Base-by-base conservation (phyloP, 2,113 vertebrate genomes). In the Aleadryas rufinucha region DNA sequence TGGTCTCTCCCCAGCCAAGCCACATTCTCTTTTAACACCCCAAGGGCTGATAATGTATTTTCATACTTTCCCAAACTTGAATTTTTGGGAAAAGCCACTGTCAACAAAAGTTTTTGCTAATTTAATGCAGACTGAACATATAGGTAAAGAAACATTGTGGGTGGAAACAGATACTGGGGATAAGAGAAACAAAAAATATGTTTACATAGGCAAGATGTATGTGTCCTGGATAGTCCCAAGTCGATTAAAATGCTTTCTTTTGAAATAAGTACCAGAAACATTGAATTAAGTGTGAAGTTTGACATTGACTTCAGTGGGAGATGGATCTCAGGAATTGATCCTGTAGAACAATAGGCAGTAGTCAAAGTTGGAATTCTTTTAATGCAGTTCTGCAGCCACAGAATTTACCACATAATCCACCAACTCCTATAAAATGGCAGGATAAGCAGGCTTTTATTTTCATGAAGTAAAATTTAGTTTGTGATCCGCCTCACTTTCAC, bases 191-290 rank as follows among this genome's bases (percentile, higher is more conserved):
- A 82, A 77, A 83, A 90, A 84, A 30, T 87, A 53, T 54, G 42
- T 97, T 94, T 94, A 70, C 15, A n/a, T 81, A 74, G 79, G 35
- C 42, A 86, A 86, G 39, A 93, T 66, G 9, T 70, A 63, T 78
- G 41, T 77, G 76, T 0, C 49, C 53, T 94, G 72, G 56, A 50
- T 92, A 82, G 84, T 91, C 87, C 52, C 2, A 11, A 92, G 77
- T 71, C 89, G 89, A 49, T 89, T 91, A 60, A 79, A 95, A 84
- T 59, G 52, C 44, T 63, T 84, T 87, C 42, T 84, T 92, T 89
- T 89, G 68, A 89, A 90, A 75, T 93, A 63, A 80, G 64, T 74
- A 92, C 41, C 35, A 87, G 72, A 52, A 95, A 28, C 90, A 81
- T 64, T 84, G 80, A 89, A 89, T 86, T 86, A 66, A 77, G 35